phyloP scores from a whole-genome alignment of 2,797 vertebrate species.

The Manis pentadactyla region DNA sequence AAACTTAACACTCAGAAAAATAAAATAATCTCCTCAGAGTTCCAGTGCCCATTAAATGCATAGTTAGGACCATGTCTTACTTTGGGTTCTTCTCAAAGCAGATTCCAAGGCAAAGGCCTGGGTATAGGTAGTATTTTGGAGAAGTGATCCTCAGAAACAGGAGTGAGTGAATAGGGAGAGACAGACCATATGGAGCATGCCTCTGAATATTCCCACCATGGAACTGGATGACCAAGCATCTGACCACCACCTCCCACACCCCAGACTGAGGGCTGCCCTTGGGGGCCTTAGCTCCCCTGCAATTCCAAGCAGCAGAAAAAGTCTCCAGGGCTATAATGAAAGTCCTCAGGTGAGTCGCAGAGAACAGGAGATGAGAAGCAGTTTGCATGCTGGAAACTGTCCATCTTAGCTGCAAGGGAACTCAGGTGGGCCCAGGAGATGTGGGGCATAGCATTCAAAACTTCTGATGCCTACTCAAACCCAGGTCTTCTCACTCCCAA shows the following conservation, averaged over 20 bases:
- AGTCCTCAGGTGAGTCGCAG: background rate
- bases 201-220: background rate
- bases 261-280: accelerated
- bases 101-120: background rate
- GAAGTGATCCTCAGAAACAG: background rate
- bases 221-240: background rate
- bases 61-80: background rate
- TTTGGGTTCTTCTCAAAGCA: background rate
- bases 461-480: background rate
- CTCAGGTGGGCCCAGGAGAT: background rate
- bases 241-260: background rate
- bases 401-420: background rate
- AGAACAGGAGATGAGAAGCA: background rate
- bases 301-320: background rate
- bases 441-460: accelerated
- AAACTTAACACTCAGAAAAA: background rate
- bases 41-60: background rate
- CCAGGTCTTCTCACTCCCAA: background rate
- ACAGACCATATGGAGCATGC: background rate
- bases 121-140: background rate
- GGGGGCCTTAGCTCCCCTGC: background rate
- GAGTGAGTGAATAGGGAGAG: background rate
- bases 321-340: background rate
- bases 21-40: background rate
- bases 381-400: too few relatives aligned